Conservation (phyloP, 1,140 invertebrate genomes). For the Trichonephila clavata region DNA sequence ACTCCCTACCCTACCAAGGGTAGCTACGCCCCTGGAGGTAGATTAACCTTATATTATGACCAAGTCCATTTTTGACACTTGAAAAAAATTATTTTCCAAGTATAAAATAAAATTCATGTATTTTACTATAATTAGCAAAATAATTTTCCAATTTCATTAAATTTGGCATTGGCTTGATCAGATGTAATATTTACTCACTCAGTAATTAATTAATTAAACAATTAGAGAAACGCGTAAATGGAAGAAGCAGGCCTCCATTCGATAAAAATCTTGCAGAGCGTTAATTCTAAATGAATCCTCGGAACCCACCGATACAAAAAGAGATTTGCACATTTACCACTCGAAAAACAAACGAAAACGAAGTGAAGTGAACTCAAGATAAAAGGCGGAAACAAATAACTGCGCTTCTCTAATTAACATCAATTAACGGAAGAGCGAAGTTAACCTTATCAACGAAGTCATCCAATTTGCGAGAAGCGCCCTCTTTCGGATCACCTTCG, state of each 20-base stretch:
- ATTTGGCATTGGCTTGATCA: not conserved
- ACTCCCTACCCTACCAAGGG: too few relatives aligned
- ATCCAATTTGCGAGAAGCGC: constrained; percentile 42
- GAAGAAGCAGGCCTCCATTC: not conserved
- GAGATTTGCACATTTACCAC: not conserved
- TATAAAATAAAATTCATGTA: too few relatives aligned
- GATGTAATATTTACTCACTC: not conserved
- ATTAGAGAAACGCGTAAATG: not conserved
- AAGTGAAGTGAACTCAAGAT: not conserved
- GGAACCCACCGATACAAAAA: not conserved
- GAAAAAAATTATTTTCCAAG: too few relatives aligned
- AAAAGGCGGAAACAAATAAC: constrained; percentile 40
- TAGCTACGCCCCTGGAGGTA: too few relatives aligned
- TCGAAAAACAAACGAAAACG: not conserved
- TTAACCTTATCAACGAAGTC: constrained; percentile 45
- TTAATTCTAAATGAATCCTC: not conserved
- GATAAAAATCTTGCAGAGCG: not conserved
- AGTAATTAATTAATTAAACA: not conserved
- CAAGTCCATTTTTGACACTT: too few relatives aligned
- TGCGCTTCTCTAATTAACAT: constrained; percentile 40
- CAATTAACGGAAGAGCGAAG: constrained; percentile 22
- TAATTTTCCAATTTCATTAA: not conserved
- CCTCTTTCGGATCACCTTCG: not conserved
- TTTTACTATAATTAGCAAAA: too few relatives aligned
- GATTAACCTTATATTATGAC: too few relatives aligned